These are phyloP conservation scores for Falco concolor DNA, from an alignment of 2,797 vertebrate genomes.

Conservation along the genomic window DNA sequence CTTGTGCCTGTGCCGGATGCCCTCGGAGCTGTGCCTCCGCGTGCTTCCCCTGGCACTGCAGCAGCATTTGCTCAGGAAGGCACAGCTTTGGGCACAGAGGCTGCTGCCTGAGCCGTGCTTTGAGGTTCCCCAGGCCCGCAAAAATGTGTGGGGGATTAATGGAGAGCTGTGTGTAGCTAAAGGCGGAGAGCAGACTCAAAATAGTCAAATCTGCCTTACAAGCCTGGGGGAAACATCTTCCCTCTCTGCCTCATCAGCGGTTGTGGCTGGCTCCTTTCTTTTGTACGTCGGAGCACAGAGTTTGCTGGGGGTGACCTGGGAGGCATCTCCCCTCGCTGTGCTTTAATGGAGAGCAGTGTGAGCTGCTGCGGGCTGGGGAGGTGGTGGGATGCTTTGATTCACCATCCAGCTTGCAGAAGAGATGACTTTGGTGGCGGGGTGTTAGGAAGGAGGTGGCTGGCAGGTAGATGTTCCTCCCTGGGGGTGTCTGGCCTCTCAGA, in stretches of 20 bases:
- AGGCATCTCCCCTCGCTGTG: background rate
- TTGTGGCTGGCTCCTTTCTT: background rate
- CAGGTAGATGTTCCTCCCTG: background rate
- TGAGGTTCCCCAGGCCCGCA: rapidly evolving
- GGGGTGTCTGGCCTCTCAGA: rapidly evolving
- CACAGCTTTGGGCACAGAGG: background rate
- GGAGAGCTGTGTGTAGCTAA: background rate
- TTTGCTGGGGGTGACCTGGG: background rate
- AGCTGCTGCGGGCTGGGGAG: background rate
- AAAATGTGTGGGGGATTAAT: rapidly evolving
- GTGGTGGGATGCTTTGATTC: no score
- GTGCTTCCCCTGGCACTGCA: background rate
- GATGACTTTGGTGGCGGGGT: rapidly evolving
- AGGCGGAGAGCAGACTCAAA: background rate
- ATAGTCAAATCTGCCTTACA: rapidly evolving
- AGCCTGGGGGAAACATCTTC: background rate
- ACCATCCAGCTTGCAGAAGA: background rate
- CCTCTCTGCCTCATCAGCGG: rapidly evolving
- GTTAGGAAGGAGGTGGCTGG: background rate
- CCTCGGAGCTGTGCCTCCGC: rapidly evolving
- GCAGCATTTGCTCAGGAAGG: background rate
- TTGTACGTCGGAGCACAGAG: rapidly evolving
- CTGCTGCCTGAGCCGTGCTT: rapidly evolving
- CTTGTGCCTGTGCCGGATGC: background rate
- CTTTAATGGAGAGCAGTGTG: background rate